Evolutionary conservation across 2,888 invertebrate genomes (phyloP), one percentile per base, ranked within the genome.

Genomic region (Brassicogethes aeneus): DNA sequence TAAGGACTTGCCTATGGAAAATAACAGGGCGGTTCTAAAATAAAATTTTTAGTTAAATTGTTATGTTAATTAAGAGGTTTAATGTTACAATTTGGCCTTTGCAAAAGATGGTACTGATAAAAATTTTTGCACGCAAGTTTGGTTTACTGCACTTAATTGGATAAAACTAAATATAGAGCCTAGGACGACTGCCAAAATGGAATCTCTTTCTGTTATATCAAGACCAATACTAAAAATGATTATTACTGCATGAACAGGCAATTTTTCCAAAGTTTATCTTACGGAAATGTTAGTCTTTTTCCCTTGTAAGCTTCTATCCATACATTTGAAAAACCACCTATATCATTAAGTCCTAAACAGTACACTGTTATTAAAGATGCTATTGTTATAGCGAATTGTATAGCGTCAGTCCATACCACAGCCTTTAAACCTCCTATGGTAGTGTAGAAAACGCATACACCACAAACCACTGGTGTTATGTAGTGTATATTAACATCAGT

Each of bases 391-490:
- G 39, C 45, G 36, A 56, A 53, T 38, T 80, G 78, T 40, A 74
- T 57, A 7, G 71, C 68, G 46, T 75, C 75, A 2, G 80, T 76
- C 66, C 79, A 77, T 2, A 82, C 76, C 2, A 82, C 78, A 2
- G 80, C 81, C 56, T 78, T 70, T 23, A 82, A 58, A 2, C 80
- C 80, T 32, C 78, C 85, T 50, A 38, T 48, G 42, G 31, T 45
- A 10, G 32, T 82, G 76, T 36, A 82, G 35, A 85, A 81, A 14
- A 85, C 83, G 58, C 86, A 86, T 2, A 80, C 72, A 2, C 77
- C 66, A 54, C 83, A 83, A 10, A 83, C 73, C 0, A 82, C 69
- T 1, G 80, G 75, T 2, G 82, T 77, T 23, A 85, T 73, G 1
- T 74, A 66, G 56, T 79, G 78, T 3, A 82, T 71, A 44, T 77